Conservation (phyloP, 2,888 invertebrate species). For the Diloba caeruleocephala region DNA sequence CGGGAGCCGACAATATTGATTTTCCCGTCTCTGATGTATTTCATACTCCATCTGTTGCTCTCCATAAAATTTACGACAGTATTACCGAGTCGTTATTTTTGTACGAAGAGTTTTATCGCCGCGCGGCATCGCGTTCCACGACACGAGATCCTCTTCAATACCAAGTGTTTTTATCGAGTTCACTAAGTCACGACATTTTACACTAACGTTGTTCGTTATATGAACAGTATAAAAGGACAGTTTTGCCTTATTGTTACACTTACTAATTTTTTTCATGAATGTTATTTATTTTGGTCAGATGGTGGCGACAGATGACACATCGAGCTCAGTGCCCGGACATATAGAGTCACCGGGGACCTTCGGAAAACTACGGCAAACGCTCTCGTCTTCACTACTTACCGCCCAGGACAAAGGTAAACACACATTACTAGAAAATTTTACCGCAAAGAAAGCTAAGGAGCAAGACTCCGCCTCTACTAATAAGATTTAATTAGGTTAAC, state of each 20-base stretch:
- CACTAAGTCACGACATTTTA: slow-evolving; percentile 62
- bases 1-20: slow-evolving; percentile 84
- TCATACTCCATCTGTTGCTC: slow-evolving; percentile 88
- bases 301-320: slow-evolving; percentile 94
- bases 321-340: slow-evolving; percentile 89
- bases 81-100: slow-evolving; percentile 87
- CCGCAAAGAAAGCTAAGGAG: slow-evolving; percentile 1
- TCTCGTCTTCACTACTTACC: slow-evolving; percentile 94
- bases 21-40: slow-evolving; percentile 81
- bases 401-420: slow-evolving; percentile 94
- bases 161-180: slow-evolving; percentile 68
- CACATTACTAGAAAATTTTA: slow-evolving; percentile 5
- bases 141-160: slow-evolving; percentile 72
- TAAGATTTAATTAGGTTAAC: slow-evolving; percentile 55
- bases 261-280: slow-evolving; percentile 3
- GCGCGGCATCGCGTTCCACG: slow-evolving; percentile 69
- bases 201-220: slow-evolving; percentile 43
- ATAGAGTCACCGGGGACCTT: slow-evolving; percentile 92
- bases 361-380: slow-evolving; percentile 94
- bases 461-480: slow-evolving; percentile 39
- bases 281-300: slow-evolving; percentile 88
- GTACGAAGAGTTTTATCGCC: slow-evolving; percentile 85
- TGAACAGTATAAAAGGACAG: slow-evolving; percentile 13
- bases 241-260: slow-evolving; percentile 14
- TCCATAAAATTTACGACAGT: slow-evolving; percentile 86